Conservation (phyloP, 2,888 invertebrate genomes). For the Archaeoteleia sp. region DNA sequence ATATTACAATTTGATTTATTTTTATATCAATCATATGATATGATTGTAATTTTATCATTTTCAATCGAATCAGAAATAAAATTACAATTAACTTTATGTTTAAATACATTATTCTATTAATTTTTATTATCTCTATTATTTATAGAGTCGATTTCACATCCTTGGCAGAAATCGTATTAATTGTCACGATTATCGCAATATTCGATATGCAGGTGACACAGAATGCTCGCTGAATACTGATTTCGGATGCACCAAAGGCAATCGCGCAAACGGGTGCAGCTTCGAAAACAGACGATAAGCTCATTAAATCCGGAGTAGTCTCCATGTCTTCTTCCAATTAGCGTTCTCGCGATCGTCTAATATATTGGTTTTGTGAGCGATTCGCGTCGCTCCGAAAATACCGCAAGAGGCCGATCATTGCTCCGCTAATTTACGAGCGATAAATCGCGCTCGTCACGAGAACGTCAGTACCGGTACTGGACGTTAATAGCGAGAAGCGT, state of each 20-base stretch:
- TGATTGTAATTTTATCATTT: no score
- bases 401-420: slow-evolving; percentile 30
- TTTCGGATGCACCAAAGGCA: slow-evolving; percentile 41
- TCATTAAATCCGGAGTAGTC: slow-evolving; percentile 42
- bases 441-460: slow-evolving; percentile 43
- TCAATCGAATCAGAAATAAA: no score
- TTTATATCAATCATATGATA: no score
- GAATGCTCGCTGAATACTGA: no score
- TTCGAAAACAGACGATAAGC: slow-evolving; percentile 44
- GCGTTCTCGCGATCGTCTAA: slow-evolving; percentile 39
- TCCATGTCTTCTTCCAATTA: slow-evolving; percentile 47
- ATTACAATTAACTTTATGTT: no score
- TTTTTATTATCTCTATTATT: no score
- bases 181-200: no score
- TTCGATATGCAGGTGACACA: no score
- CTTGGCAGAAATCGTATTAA: no score
- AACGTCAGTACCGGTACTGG: slow-evolving; percentile 30
- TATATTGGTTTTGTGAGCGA: slow-evolving; percentile 46
- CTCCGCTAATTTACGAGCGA: slow-evolving; percentile 37
- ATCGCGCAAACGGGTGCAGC: slow-evolving; percentile 21
- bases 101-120: no score
- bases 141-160: no score
- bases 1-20: no score
- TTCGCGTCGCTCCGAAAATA: slow-evolving; percentile 38
- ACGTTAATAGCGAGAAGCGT: slow-evolving; percentile 23